These are phyloP conservation scores for Stichopus chloronotus DNA, from an alignment of 35 echinoderm and acorn worm genomes.

Conservation along the genomic window DNA sequence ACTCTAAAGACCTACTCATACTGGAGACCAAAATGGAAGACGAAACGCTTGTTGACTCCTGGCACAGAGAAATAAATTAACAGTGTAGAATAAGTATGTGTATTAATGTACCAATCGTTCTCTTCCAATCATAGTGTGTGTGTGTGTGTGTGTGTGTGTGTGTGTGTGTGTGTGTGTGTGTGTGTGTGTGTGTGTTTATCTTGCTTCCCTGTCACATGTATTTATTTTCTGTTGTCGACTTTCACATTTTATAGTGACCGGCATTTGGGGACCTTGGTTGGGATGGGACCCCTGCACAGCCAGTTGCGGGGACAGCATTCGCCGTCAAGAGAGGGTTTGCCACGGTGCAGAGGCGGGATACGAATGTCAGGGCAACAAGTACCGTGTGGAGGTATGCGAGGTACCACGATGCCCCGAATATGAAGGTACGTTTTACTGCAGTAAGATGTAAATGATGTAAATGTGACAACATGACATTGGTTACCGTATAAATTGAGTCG, in stretches of 20 bases:
- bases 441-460: background rate
- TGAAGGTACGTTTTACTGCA: conserved; percentile 14
- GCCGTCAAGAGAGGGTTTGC: background rate
- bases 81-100: too few species aligned
- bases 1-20: too few species aligned
- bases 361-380: conserved; percentile 15
- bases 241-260: background rate
- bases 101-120: too few species aligned
- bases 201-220: too few species aligned
- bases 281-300: conserved; percentile 39
- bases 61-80: too few species aligned
- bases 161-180: too few species aligned
- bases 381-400: conserved; percentile 6
- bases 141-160: too few species aligned
- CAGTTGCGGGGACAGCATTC: conserved; percentile 41
- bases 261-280: conserved; percentile 33
- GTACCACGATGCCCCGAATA: conserved; percentile 32
- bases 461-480: background rate
- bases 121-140: too few species aligned
- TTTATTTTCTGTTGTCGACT: too few species aligned
- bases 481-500: background rate
- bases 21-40: too few species aligned
- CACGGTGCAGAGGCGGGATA: background rate
- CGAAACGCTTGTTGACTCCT: too few species aligned
- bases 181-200: too few species aligned